Conservation (phyloP, 2,113 vertebrate genomes). For the Stomatorhinus ivindoensis region DNA sequence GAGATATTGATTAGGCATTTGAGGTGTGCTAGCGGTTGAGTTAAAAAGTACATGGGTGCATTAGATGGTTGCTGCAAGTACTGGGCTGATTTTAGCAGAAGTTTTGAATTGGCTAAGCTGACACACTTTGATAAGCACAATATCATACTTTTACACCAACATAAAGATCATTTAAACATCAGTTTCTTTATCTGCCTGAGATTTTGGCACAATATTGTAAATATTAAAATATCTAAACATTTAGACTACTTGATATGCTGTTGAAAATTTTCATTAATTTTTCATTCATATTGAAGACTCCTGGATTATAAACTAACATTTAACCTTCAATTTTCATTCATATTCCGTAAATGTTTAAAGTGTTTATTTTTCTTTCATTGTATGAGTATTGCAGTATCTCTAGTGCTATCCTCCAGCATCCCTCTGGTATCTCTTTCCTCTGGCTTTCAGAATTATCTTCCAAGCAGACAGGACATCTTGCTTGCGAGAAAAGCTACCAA, state of each 20-base stretch:
- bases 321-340: neutral
- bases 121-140: too few species aligned
- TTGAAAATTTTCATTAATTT: neutral
- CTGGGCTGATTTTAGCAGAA: too few species aligned
- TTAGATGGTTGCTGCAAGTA: too few species aligned
- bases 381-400: neutral
- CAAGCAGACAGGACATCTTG: conserved; percentile 89
- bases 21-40: too few species aligned
- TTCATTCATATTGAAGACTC: neutral
- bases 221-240: neutral
- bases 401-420: neutral
- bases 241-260: neutral
- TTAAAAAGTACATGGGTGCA: too few species aligned
- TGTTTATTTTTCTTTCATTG: neutral
- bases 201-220: too few species aligned
- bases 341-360: neutral
- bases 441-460: conserved; percentile 74
- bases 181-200: too few species aligned
- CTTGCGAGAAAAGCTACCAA: conserved; percentile 92
- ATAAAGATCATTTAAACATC: too few species aligned
- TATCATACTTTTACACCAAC: too few species aligned
- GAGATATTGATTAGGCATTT: too few species aligned
- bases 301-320: too few species aligned
- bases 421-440: neutral
- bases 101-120: too few species aligned